These are phyloP conservation scores for Apodemia hepburni DNA, from an alignment of 2,888 invertebrate genomes.

Conservation along the genomic window DNA sequence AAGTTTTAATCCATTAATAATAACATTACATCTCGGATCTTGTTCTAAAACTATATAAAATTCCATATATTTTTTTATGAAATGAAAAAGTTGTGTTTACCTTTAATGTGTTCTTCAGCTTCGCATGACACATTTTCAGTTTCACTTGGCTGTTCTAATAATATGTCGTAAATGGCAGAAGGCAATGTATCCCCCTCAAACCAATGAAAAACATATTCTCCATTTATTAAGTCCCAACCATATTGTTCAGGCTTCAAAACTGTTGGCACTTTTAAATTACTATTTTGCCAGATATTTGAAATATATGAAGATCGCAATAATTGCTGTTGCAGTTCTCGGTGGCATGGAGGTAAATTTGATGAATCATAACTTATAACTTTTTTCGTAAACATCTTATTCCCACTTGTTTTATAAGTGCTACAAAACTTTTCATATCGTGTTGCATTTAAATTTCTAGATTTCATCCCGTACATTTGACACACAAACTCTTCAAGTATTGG, in stretches of 20 bases:
- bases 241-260: constrained; percentile 7
- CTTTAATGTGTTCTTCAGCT: not conserved
- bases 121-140: not conserved
- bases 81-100: not conserved
- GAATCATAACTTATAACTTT: too few species aligned
- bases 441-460: not conserved
- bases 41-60: not conserved
- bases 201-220: not conserved
- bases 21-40: not conserved
- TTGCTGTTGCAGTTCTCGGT: constrained; percentile 7
- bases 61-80: not conserved
- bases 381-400: too few species aligned
- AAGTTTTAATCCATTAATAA: not conserved
- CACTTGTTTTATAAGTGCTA: too few species aligned
- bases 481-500: constrained; percentile 13
- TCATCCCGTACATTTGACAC: constrained; percentile 10
- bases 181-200: constrained; percentile 1
- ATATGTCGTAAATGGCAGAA: not conserved
- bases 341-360: constrained; percentile 6
- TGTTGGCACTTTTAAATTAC: constrained; percentile 6
- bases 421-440: too few species aligned
- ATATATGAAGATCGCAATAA: constrained; percentile 8
- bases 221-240: constrained; percentile 14
- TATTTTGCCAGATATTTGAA: constrained; percentile 14
- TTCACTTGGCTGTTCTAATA: not conserved